These are phyloP conservation scores for Geophilus truncorum DNA, from an alignment of 2,888 invertebrate species.

Conservation along the genomic window DNA sequence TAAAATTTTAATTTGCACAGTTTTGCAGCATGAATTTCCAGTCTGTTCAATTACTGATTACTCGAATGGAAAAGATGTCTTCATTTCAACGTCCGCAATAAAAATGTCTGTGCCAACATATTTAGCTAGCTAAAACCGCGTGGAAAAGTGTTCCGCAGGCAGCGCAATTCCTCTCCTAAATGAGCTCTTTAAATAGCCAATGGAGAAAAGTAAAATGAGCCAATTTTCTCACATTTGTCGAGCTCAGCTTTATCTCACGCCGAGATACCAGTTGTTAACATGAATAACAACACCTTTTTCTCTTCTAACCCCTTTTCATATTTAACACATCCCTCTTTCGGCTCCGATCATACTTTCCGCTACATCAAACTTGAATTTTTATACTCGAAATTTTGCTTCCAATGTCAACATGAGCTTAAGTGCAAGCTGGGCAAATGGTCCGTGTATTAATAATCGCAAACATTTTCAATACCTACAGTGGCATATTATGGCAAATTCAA, in stretches of 20 bases:
- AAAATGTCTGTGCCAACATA: not conserved
- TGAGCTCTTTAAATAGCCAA: not conserved
- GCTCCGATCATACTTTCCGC: not conserved
- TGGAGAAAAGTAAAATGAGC: not conserved
- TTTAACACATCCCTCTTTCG: not conserved
- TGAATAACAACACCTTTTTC: not conserved
- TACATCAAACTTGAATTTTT: not conserved
- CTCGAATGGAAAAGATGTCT: not conserved
- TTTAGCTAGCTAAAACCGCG: not conserved
- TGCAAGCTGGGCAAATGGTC: not conserved
- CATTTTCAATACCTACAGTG: too few relatives aligned
- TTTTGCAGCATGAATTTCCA: not conserved
- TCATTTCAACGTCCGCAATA: not conserved
- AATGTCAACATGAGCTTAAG: too few relatives aligned
- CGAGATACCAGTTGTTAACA: not conserved
- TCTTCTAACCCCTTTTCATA: not conserved
- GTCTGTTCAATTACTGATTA: not conserved
- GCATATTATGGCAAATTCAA: not conserved
- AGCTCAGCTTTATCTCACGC: not conserved
- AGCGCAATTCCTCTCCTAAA: not conserved
- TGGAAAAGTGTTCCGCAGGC: not conserved
- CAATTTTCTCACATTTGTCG: not conserved
- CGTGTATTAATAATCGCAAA: not conserved
- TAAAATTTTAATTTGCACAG: not conserved
- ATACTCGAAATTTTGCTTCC: not conserved